Percentiles rank a stretch among this genome's conserved stretches.
These are phyloP conservation scores for Aix galericulata DNA, from an alignment of 2,113 vertebrate species.

Conservation along the genomic window DNA sequence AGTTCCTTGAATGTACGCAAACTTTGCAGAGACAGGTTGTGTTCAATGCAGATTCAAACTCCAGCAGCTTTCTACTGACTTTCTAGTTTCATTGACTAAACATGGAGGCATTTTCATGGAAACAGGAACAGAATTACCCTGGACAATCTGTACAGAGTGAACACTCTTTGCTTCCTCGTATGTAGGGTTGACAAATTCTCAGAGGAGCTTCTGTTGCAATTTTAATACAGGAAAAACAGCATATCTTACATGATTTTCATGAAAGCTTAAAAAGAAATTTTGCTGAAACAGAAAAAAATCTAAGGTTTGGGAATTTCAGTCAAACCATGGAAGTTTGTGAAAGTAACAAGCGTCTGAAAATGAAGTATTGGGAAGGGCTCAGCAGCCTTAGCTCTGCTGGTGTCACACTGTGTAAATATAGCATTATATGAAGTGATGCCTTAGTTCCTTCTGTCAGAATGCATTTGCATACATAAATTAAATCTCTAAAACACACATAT, in stretches of 20 bases:
- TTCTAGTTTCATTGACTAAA: neutral
- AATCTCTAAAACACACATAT: neutral
- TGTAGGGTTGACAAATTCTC: neutral
- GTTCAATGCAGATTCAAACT: neutral
- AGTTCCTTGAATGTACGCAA: neutral
- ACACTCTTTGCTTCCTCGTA: neutral
- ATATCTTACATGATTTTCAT: neutral
- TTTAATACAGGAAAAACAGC: neutral
- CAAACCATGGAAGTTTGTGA: neutral
- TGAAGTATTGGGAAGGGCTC: neutral
- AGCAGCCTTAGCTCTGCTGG: neutral
- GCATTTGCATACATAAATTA: neutral
- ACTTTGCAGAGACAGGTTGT: neutral
- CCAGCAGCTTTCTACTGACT: neutral
- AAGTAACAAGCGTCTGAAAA: neutral
- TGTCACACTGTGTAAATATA: neutral
- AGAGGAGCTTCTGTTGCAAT: neutral
- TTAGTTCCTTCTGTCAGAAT: neutral
- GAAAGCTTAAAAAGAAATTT: neutral
- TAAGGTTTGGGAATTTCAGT: neutral
- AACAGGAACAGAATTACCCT: neutral
- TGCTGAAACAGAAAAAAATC: neutral
- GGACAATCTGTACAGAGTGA: neutral
- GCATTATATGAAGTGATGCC: neutral
- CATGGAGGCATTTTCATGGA: neutral